A percentile compares a stretch with the other conserved stretches of the same genome.
Conservation (phyloP, 1,140 invertebrate species). For the Conopomorpha cramerella region DNA sequence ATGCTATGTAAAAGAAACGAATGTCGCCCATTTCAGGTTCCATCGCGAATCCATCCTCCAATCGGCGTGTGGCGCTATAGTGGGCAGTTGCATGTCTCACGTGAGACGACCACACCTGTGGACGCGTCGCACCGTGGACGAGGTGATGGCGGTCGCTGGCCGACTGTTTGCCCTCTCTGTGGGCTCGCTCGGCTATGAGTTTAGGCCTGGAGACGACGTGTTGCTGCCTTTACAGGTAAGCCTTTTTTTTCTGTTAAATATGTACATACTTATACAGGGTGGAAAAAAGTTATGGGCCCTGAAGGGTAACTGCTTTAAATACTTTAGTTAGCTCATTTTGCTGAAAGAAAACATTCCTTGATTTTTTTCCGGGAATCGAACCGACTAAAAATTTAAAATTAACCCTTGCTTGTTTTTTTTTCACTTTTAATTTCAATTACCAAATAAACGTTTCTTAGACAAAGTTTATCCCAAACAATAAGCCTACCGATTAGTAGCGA, state of each 20-base stretch:
- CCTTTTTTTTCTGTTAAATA: constrained; percentile 2
- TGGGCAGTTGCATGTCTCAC: constrained; percentile 48
- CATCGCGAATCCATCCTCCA: constrained; percentile 35
- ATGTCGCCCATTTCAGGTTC: no score
- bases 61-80: constrained; percentile 44
- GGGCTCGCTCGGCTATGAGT: constrained; percentile 45
- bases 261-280: no score
- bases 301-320: no score
- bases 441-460: no score
- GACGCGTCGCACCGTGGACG: constrained; percentile 54
- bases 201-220: constrained; percentile 55
- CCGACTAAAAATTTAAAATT: no score
- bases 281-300: neutral
- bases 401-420: neutral
- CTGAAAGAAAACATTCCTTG: no score
- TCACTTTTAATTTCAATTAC: neutral
- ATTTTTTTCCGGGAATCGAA: no score
- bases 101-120: constrained; percentile 49
- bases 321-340: no score
- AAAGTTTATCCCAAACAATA: no score
- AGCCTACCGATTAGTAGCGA: no score
- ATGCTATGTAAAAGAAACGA: no score
- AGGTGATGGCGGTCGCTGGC: constrained; percentile 29
- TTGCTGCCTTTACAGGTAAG: constrained; percentile 35
- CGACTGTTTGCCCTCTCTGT: constrained; percentile 29